Evolutionary conservation across 2,888 invertebrate species (phyloP), one percentile per base, ranked within the genome.

Genomic region (Microctonus aethiopoides): DNA sequence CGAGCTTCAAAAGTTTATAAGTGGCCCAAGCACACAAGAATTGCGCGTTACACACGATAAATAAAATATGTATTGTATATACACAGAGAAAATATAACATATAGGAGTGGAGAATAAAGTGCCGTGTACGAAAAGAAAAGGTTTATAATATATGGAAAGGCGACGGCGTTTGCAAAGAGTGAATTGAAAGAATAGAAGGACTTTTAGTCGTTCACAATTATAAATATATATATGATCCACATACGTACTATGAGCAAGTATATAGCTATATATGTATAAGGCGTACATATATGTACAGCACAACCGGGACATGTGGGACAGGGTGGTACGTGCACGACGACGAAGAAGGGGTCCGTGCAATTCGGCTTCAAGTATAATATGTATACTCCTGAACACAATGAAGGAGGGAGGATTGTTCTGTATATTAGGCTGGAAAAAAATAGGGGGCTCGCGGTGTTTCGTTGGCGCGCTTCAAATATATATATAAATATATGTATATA

Each of bases 331-430:
- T 10, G 57, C 57, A 3, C 26, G n/a, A 51, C n/a, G 29, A 41
- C 26, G 41, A 41, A 41, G 41, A 32, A 46, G 51, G 62, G 62
- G 62, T 41, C 62, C 51, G 39, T 29, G 61, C 22, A 41, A 11
- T 61, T 41, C 29, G n/a, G n/a, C 62, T 63, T 63, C 62, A 63
- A 63, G 62, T 63, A 57, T n/a, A n/a, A n/a, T n/a, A n/a, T n/a
- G n/a, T n/a, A n/a, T 57, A 63, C 62, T 63, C 26, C 26, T 20
- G 16, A 16, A 46, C 62, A 63, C 62, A 63, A 63, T 63, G 46
- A 29, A 29, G 13, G 34, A n/a, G 57, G 29, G 52, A 16, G 34
- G 60, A 29, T 34, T 59, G 22, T 32, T n/a, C 32, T 26, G 22
- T 34, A 20, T 16, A 51, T 41, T 63, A n/a, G 13, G 13, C n/a